Base-by-base conservation (phyloP, 2,888 invertebrate species). In the Cotesia congregata region DNA sequence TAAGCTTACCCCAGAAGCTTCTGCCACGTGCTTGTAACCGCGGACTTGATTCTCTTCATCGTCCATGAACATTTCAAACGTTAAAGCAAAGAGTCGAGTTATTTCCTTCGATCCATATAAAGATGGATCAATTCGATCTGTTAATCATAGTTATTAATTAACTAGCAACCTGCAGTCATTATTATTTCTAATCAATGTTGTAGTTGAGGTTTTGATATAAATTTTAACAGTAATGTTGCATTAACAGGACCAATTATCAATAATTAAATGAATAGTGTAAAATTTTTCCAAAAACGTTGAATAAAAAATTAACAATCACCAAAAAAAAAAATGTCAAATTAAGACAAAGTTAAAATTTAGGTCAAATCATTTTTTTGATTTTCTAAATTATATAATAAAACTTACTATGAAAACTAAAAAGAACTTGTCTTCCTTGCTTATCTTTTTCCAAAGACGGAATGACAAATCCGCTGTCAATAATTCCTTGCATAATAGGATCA, bases 1-100 rank as follows among this genome's bases (percentile, higher is more conserved):
- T 94, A 96, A 95, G 84, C 94, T 94, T 90, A 96, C 93, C 71
- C 95, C 95, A 6, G 93, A 93, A 85, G 95, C 95, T 85, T 96
- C 96, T 84, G 95, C 95, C 77, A 96, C 92, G 87, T 96, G 95
- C 0, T 94, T 93, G 90, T 96, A 96, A 0, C 97, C 97, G 75
- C 95, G 92, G 65, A 97, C 93, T 89, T 95, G 95, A 80, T 94
- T 94, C 82, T 94, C 92, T 80, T 97, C 96, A 83, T 97, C 96
- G 87, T 97, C 96, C 90, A 97, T 91, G 9, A 97, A 88, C 0
- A 94, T 91, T 85, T 97, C 97, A 74, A 95, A 94, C n/a, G 96
- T 93, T 88, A 97, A 91, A 78, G 96, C 95, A 89, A 97, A 96
- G 0, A 95, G 93, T 64, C 95, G 93, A 41, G 95, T 95, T 94